A percentile compares a stretch with the other conserved stretches of the same genome.
phyloP scores from a whole-genome alignment of 1,140 invertebrate genomes.

The Lucilia sericata region DNA sequence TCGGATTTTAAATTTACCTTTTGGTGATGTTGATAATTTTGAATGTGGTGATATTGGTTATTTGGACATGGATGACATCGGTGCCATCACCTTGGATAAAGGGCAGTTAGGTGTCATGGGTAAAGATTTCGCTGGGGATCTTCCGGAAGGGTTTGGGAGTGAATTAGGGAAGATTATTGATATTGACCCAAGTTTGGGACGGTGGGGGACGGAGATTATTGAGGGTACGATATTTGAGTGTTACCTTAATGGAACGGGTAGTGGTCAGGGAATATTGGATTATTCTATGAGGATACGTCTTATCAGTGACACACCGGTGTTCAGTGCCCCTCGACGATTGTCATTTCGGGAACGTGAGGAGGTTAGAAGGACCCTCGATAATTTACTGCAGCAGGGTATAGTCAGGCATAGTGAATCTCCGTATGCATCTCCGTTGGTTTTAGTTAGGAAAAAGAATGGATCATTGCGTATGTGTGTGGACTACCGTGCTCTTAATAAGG shows the following conservation, averaged over 20 bases:
- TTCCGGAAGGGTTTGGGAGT: background rate
- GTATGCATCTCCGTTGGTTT: background rate
- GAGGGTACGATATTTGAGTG: too few relatives aligned
- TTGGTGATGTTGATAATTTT: background rate
- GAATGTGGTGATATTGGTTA: too few relatives aligned
- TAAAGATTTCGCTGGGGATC: background rate
- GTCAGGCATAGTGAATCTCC: background rate
- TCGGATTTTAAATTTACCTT: background rate
- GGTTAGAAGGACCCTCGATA: background rate
- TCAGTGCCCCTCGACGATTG: background rate
- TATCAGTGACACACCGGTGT: background rate
- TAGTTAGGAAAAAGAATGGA: conserved; percentile 40
- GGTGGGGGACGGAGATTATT: too few relatives aligned
- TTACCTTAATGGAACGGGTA: too few relatives aligned
- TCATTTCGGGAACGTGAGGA: background rate
- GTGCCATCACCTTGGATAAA: background rate
- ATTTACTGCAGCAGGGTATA: background rate
- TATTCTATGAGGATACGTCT: background rate
- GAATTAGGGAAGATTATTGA: background rate
- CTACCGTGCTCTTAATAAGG: conserved; percentile 30
- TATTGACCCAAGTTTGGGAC: too few relatives aligned
- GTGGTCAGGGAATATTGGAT: too few relatives aligned
- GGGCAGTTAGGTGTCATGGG: background rate
- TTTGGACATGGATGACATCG: background rate
- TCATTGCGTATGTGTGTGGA: conserved; percentile 29